These are phyloP conservation scores for Myotis daubentonii DNA, from an alignment of 2,797 vertebrate genomes.

Conservation along the genomic window DNA sequence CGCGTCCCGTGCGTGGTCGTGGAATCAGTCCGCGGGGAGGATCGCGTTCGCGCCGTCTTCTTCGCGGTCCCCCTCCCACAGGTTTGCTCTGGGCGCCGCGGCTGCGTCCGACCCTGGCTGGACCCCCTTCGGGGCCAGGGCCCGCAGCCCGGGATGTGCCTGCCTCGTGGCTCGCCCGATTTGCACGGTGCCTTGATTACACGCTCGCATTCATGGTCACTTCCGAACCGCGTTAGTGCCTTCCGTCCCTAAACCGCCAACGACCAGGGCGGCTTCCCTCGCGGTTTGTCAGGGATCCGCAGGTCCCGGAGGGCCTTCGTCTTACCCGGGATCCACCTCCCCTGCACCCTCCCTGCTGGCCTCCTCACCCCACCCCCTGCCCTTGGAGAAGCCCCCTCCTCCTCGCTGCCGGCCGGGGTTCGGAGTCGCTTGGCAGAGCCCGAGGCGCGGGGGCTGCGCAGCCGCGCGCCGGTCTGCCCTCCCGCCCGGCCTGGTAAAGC, in stretches of 20 bases:
- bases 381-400: neutral
- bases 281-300: conserved; percentile 74
- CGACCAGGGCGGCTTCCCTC: conserved; percentile 77
- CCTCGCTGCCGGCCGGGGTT: conserved; percentile 40
- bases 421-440: conserved; percentile 45
- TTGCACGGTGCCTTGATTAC: conserved; percentile 88
- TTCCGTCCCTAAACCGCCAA: conserved; percentile 85
- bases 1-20: neutral
- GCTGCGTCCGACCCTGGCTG: neutral
- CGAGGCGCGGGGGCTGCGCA: conserved; percentile 20
- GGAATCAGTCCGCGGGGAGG: neutral
- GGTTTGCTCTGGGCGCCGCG: conserved; percentile 53
- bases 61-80: neutral
- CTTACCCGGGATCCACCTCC: conserved; percentile 75
- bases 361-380: neutral
- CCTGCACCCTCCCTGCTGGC: neutral
- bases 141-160: conserved; percentile 81
- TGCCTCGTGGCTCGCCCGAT: conserved; percentile 86
- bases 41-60: conserved; percentile 4
- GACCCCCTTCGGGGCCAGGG: conserved; percentile 69
- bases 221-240: conserved; percentile 87
- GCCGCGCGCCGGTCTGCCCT: conserved; percentile 44
- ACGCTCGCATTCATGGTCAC: conserved; percentile 87
- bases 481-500: conserved; percentile 56
- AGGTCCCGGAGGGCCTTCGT: conserved; percentile 76